phyloP scores from a whole-genome alignment of 1,140 invertebrate species.

The Psix sp. region DNA sequence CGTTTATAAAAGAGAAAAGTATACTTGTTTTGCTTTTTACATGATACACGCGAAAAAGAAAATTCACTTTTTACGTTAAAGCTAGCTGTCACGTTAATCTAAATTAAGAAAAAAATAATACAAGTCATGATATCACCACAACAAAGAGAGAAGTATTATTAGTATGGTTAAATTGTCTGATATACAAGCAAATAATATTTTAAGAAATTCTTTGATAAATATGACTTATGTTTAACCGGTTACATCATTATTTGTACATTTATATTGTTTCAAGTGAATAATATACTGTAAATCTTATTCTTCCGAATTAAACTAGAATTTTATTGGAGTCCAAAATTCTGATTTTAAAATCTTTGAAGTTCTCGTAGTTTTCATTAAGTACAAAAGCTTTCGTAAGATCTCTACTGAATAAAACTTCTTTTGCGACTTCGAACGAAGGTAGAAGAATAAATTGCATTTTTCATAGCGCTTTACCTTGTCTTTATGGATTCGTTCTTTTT shows the following conservation, averaged over 20 bases:
- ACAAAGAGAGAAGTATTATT: too few relatives aligned
- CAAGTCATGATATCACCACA: too few relatives aligned
- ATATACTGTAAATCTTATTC: slow-evolving; percentile 22
- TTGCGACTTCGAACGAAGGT: slow-evolving; percentile 41
- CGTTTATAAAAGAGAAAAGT: too few relatives aligned
- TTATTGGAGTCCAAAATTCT: slow-evolving; percentile 39
- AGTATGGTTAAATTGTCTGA: too few relatives aligned
- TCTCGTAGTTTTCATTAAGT: slow-evolving; percentile 54
- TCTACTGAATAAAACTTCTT: slow-evolving; percentile 49
- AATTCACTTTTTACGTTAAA: slow-evolving; percentile 19
- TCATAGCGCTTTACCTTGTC: slow-evolving; percentile 51
- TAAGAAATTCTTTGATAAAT: too few relatives aligned
- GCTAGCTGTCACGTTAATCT: too few relatives aligned
- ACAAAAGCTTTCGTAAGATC: slow-evolving; percentile 51
- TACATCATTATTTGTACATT: too few relatives aligned
- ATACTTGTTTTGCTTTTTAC: too few relatives aligned
- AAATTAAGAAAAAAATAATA: too few relatives aligned
- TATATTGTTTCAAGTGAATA: too few relatives aligned
- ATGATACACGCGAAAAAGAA: slow-evolving; percentile 70
- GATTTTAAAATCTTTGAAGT: slow-evolving; percentile 46
- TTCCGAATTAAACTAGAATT: slow-evolving; percentile 41
- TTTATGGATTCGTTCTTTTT: slow-evolving; percentile 59
- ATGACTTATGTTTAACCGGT: too few relatives aligned
- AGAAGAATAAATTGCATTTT: slow-evolving; percentile 50
- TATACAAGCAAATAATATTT: too few relatives aligned